A percentile compares a stretch with the other conserved stretches of the same genome.
phyloP scores from a whole-genome alignment of 2,797 vertebrate species.

The Aldrovandia affinis region DNA sequence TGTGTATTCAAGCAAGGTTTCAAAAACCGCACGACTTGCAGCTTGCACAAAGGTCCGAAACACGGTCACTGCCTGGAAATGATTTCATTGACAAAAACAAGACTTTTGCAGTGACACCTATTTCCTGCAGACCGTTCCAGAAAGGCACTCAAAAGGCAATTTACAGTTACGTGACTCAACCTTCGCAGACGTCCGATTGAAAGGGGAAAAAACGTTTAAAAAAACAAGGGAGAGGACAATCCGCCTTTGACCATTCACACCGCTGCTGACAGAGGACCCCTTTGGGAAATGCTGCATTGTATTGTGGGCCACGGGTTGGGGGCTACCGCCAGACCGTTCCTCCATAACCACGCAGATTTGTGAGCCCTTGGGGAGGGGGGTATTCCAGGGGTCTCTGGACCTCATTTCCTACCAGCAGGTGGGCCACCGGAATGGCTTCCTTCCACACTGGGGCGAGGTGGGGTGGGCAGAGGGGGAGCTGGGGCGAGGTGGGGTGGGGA shows the following conservation, averaged over 20 bases:
- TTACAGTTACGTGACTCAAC: slow-evolving; percentile 11
- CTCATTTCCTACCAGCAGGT: slow-evolving; percentile 63
- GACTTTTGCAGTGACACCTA: neutral
- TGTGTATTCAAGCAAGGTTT: slow-evolving; percentile 30
- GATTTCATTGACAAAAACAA: slow-evolving; percentile 35
- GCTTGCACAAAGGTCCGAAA: neutral
- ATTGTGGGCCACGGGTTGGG: slow-evolving; percentile 20
- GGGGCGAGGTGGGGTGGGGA: neutral
- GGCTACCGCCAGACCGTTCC: neutral
- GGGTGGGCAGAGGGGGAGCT: no score
- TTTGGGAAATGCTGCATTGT: slow-evolving; percentile 37
- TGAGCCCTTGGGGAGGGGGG: slow-evolving; percentile 45
- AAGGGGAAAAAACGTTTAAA: neutral
- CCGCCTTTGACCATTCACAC: neutral
- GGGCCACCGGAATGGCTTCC: slow-evolving; percentile 55
- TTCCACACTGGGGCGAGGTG: slow-evolving; percentile 43
- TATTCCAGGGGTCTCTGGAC: slow-evolving; percentile 53
- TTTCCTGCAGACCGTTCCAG: slow-evolving; percentile 34
- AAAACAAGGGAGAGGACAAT: neutral
- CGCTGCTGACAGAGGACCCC: slow-evolving; percentile 1
- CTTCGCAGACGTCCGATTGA: slow-evolving; percentile 21
- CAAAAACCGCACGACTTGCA: slow-evolving; percentile 20
- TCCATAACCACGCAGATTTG: slow-evolving; percentile 31
- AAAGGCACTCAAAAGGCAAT: slow-evolving; percentile 29
- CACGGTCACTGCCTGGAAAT: slow-evolving; percentile 38